phyloP scores from a whole-genome alignment of 2,797 vertebrate species.

The Picus viridis region DNA sequence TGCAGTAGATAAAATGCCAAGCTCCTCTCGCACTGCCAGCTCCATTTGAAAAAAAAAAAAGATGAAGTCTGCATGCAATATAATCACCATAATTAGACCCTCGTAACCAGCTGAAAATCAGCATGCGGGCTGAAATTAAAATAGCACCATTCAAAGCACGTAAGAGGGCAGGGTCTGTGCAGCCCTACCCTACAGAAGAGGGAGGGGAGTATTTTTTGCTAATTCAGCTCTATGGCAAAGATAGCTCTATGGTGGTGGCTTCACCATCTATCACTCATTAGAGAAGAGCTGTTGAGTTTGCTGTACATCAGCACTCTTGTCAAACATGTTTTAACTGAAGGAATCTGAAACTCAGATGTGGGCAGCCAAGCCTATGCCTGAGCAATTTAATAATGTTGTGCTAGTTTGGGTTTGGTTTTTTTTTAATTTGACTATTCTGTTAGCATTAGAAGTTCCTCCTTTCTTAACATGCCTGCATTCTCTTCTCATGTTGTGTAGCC shows the following conservation, averaged over 20 bases:
- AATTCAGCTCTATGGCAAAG: not conserved
- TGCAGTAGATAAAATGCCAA: slow-evolving; percentile 41
- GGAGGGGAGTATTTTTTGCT: not conserved
- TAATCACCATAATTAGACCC: slow-evolving; percentile 67
- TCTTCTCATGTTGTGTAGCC: not conserved
- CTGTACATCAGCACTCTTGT: not conserved
- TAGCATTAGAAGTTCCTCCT: not conserved
- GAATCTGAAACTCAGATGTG: not conserved
- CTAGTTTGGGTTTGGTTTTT: not conserved
- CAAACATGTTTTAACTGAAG: not conserved
- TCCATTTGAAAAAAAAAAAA: slow-evolving; percentile 27
- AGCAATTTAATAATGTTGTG: not conserved
- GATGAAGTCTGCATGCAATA: slow-evolving; percentile 51
- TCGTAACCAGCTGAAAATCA: slow-evolving; percentile 55
- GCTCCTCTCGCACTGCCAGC: slow-evolving; percentile 43
- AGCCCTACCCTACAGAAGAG: not conserved
- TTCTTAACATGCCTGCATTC: not conserved
- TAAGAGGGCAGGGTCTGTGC: not conserved
- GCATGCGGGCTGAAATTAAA: slow-evolving; percentile 44
- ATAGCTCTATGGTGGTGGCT: not conserved
- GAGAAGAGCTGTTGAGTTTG: not conserved
- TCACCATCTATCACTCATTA: not conserved
- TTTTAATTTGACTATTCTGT: not conserved
- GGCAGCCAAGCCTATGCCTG: not conserved
- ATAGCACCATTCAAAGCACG: slow-evolving; percentile 21